Percentiles rank a stretch among this genome's conserved stretches.
These are phyloP conservation scores for Rambutsinella grinnellia DNA, from an alignment of 2,888 invertebrate species.

Conservation along the genomic window DNA sequence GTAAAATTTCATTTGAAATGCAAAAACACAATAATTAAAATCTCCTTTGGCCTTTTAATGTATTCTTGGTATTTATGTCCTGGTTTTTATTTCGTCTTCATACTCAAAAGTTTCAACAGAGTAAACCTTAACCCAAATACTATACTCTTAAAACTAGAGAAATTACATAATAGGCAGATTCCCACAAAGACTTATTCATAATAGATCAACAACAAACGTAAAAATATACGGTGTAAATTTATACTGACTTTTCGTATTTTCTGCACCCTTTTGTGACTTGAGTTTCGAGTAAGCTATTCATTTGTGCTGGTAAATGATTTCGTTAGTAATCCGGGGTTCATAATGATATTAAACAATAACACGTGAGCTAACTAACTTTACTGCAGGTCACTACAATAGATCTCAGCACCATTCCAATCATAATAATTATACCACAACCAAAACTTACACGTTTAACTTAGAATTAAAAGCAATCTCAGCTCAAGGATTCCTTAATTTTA, in stretches of 20 bases:
- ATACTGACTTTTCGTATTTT: neutral
- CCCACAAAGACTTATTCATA: neutral
- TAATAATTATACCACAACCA: neutral
- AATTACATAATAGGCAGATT: neutral
- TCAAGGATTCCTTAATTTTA: slow-evolving; percentile 7
- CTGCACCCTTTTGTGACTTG: neutral
- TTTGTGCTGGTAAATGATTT: too few species aligned
- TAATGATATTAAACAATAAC: too few species aligned
- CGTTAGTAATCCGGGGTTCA: too few species aligned
- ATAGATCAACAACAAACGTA: neutral
- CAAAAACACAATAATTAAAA: neutral
- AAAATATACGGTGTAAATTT: neutral
- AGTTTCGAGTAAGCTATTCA: too few species aligned
- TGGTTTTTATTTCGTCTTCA: slow-evolving; percentile 31
- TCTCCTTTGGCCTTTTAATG: neutral
- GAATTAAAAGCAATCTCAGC: slow-evolving; percentile 18
- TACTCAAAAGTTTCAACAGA: slow-evolving; percentile 41
- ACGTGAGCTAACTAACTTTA: too few species aligned
- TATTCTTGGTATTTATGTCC: slow-evolving; percentile 18
- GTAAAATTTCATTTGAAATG: neutral
- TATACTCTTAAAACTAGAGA: neutral
- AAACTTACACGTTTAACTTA: neutral
- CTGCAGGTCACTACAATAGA: neutral
- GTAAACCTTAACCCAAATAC: slow-evolving; percentile 45
- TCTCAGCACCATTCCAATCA: neutral